Evolutionary conservation across 2,888 invertebrate species (phyloP), one percentile per base, ranked within the genome.

Genomic region (Zelleria hepariella): DNA sequence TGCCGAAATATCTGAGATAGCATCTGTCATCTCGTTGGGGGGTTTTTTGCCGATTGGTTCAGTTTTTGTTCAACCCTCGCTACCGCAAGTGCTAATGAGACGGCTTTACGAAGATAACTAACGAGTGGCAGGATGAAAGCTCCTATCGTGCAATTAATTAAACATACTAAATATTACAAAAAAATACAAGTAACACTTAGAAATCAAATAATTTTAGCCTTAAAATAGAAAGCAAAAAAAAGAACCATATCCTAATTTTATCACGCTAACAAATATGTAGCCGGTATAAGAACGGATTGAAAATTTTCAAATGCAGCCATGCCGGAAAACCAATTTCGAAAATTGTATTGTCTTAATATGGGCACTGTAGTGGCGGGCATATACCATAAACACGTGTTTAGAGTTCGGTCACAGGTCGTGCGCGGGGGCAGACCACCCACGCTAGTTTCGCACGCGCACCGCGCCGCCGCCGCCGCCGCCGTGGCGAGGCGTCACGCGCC

Each of bases 1-100:
- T 78, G 84, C 78, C 75, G 85, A 86, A 83, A 86, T 88, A 82
- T 84, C 83, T 86, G 71, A 74, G 78, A 81, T 77, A 77, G 71
- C 77, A 79, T 82, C 83, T 86, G 84, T 86, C 86, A 86, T 77
- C 80, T 80, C 71, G 71, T 67, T n/a, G 71, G 69, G 61, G 65
- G 57, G 63, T 72, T 85, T 86, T 85, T 84, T 82, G 76, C 72
- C 52, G 63, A 52, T 57, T 47, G 27, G 27, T 18, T 58, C 61
- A 63, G 71, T 79, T 82, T 84, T 84, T 82, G 74, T 78, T 58
- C 56, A 60, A 59, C 62, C 58, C 61, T 65, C 66, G 73, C 75
- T 73, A 72, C 75, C 67, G 71, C 65, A 69, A 68, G 74, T 75
- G 82, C 76, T 86, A 86, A 86, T 84, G 82, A 84, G 80, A 74